Evolutionary conservation across 1,140 invertebrate genomes (phyloP), one percentile per base, ranked within the genome.

Genomic region (Paracyclopina nana): DNA sequence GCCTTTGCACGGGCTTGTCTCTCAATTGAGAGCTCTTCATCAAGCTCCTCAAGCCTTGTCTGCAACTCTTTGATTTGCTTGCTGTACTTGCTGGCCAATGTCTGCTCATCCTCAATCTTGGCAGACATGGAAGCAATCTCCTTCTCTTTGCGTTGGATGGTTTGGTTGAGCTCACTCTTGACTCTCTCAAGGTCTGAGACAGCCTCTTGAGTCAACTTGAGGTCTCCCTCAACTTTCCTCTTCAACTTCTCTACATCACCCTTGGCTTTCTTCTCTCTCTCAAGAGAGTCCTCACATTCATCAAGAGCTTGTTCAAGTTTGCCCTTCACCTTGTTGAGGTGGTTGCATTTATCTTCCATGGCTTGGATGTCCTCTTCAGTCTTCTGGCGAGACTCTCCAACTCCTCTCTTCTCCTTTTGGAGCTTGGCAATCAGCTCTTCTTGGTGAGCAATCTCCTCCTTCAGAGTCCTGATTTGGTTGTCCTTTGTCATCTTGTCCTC

Each of bases 261-360:
- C 68, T 98, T 94, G 58, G 92, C 82, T 71, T 97, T 96, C 77
- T 97, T 97, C 79, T 97, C 97, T 59, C 97, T 77, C 68, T 99
- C 94, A 66, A 96, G 57, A 38, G 84, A 88, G 63, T 96, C 92
- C 69, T 97, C 90, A 57, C 96, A 73, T 70, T 96, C 91, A 64
- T 96, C 91, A 50, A 98, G 76, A 58, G 90, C 95, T 64, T 92
- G 85, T 70, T 98, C 94, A 58, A 98, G 72, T 71, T 98, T 98
- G 45, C 61, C 55, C 59, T 72, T 72, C 4, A 73, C 61, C 60
- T 74, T 74, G 59, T 63, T 71, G 45, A 73, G 65, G 57, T 74
- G 71, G 60, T 73, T 74, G 55, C 65, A 65, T 57, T 74, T 74
- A 62, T 74, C 73, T 57, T 74, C 72, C 57, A 72, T 69, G 30